A percentile compares a stretch with the other conserved stretches of the same genome.
These are phyloP conservation scores for Tyrannus savana DNA, from an alignment of 2,113 vertebrate species.

Conservation along the genomic window DNA sequence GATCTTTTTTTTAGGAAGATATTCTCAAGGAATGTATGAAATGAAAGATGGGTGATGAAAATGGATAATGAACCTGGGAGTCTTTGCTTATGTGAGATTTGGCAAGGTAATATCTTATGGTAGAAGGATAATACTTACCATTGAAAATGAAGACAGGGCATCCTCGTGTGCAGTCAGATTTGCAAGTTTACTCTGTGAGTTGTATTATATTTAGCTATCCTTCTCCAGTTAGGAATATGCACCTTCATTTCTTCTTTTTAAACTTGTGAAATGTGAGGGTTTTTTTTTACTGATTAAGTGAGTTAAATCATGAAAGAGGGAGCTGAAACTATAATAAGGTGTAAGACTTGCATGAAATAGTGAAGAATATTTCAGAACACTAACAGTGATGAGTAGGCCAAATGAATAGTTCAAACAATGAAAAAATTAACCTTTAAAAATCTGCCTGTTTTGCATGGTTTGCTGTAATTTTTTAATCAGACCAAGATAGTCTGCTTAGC, in stretches of 20 bases:
- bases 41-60: background rate
- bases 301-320: conserved; percentile 40
- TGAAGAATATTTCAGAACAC: conserved; percentile 14
- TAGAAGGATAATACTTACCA: background rate
- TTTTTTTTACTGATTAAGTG: conserved; percentile 8
- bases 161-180: background rate
- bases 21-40: background rate
- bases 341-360: background rate
- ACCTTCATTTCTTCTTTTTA: background rate
- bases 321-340: conserved; percentile 9
- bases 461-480: background rate
- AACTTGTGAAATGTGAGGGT: background rate
- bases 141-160: background rate
- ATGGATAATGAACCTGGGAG: background rate
- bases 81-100: background rate
- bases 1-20: background rate
- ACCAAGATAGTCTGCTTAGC: background rate
- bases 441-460: background rate
- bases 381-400: background rate
- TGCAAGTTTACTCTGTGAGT: background rate
- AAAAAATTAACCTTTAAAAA: conserved; percentile 18
- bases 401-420: background rate
- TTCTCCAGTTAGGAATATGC: background rate
- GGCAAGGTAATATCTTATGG: background rate
- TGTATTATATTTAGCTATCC: background rate